phyloP scores from a whole-genome alignment of 1,140 invertebrate species.

The Habropoda laboriosa region DNA sequence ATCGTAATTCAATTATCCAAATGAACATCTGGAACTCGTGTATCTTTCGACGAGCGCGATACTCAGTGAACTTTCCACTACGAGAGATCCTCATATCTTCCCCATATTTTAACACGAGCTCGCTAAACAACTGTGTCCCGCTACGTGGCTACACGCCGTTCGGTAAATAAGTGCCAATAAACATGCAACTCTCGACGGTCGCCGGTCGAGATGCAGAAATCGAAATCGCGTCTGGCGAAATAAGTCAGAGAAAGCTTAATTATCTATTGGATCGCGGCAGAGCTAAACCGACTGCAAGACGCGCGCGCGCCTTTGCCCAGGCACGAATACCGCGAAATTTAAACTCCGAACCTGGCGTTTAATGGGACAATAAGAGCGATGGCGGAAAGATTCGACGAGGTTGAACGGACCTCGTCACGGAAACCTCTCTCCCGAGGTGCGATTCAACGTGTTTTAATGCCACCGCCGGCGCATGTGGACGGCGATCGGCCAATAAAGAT shows the following conservation, averaged over 20 bases:
- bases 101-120: not conserved
- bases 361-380: conserved; percentile 48
- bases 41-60: not conserved
- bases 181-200: conserved; percentile 22
- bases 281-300: no score
- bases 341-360: conserved; percentile 36
- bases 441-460: conserved; percentile 62
- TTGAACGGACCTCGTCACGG: conserved; percentile 37
- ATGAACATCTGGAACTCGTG: not conserved
- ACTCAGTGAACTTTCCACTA: conserved; percentile 6
- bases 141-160: not conserved
- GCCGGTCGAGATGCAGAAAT: conserved; percentile 10
- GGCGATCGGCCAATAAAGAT: conserved; percentile 64
- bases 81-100: not conserved
- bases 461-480: conserved; percentile 46
- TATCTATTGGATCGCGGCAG: conserved; percentile 28
- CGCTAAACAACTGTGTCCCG: not conserved
- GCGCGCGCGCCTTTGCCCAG: not conserved
- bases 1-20: conserved; percentile 11
- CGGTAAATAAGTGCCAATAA: conserved; percentile 32
- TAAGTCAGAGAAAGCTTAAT: conserved; percentile 47
- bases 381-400: not conserved
- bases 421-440: conserved; percentile 43
- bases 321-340: conserved; percentile 4
- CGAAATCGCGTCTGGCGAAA: not conserved